Base-by-base conservation (phyloP, 2,888 invertebrate species). In the Acleris emargana region DNA sequence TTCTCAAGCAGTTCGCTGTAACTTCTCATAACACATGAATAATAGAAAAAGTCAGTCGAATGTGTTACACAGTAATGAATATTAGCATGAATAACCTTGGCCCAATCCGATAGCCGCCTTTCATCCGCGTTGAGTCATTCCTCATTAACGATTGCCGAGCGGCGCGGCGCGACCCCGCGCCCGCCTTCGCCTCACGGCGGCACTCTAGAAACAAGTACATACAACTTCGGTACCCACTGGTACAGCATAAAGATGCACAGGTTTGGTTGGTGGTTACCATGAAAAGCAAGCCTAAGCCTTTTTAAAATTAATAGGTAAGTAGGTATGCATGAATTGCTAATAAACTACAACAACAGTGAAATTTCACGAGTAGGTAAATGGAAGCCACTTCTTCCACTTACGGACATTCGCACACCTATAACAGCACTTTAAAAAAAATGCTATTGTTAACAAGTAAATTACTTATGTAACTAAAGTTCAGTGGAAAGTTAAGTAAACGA, bases 71-170 rank as follows among this genome's bases (percentile, higher is more conserved):
- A 64, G 60, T 60, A 32, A 32, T 4, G 32, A 32, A 32, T 60
- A 60, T 64, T 64, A 55, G 64, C 50, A 54, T 60, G 50, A 42
- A 64, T 64, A 60, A 55, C 64, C 64, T 64, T 64, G 64, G 64
- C 60, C 64, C 60, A 60, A 60, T 64, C 60, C 59, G 22, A 60
- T 57, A 64, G 60, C 64, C 60, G 50, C 59, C 60, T 64, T 64
- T 64, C 64, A 60, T 64, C 50, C 45, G 64, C 59, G 64, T 64
- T 64, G 60, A 64, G 64, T 64, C 64, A 60, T 59, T 55, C 20
- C 64, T 64, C 64, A 64, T 38, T 64, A 60, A 64, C 59, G 47
- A 54, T 59, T 64, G 60, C 60, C 32, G 22, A 20, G 54, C 18
- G 38, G 20, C 22, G 42, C 9, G 22, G 20, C 16, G 58, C 25